Base-by-base conservation (phyloP, 2,113 vertebrate genomes). In the Ophiodon elongatus region DNA sequence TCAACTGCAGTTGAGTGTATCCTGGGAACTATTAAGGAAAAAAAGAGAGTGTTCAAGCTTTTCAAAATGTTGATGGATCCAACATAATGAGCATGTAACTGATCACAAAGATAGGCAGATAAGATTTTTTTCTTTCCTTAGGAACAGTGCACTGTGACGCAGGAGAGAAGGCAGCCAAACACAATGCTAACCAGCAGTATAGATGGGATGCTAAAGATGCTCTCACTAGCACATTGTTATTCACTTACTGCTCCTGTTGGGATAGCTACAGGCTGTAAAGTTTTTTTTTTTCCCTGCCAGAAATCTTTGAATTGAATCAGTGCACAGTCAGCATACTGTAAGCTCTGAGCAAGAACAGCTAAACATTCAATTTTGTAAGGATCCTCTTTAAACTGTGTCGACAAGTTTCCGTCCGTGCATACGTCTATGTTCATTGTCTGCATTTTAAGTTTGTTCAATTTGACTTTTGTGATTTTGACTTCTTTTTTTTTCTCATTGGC, bases 61-160 rank as follows among this genome's bases (percentile, higher is more conserved):
- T 95, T 91, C 88, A 94, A 91, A 95, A 94, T 94, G 92, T 94
- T 94, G 93, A 95, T 93, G 91, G 91, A 95, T 95, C 91, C 86
- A 80, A 85, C 91, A 91, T 95, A 95, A 94, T 90, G 91, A 94
- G 91, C 86, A 70, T 93, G 93, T 94, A 95, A 94, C 91, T 90
- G 93, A 95, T 95, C 93, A 94, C 90, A 93, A 89, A 93, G 91
- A 93, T 87, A 91, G 91, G 89, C 91, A 83, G 91, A 94, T 94
- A 89, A 45, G 85, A 50, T 52, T 88, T 86, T 90, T 69, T 85
- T 82, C 71, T 45, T 43, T 74, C 76, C 80, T 77, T 31, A 82
- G 74, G 84, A 90, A 72, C 50, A 64, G 83, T 68, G 65, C 52
- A 62, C 75, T 50, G 69, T 71, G 47, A 74, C 43, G 19, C 71